A percentile compares a stretch with the other conserved stretches of the same genome.
Evolutionary conservation across 2,113 vertebrate genomes (phyloP).

Genomic region (Cyanoderma ruficeps): DNA sequence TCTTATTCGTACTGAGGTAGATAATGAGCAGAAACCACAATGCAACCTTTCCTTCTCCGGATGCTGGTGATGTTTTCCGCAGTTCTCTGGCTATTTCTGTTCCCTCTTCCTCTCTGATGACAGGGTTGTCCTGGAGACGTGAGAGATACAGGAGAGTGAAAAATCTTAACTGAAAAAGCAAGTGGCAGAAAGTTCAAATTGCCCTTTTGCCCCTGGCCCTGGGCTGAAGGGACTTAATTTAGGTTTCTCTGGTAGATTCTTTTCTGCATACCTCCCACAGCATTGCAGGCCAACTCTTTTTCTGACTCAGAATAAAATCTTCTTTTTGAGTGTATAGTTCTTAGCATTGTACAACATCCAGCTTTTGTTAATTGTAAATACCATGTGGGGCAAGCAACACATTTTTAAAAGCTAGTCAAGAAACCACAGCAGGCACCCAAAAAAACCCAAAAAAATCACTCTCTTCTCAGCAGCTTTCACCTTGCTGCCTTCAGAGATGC

Average conservation of each 20-base stretch:
- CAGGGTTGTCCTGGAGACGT: not conserved
- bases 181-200: not conserved
- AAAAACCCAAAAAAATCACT: not conserved
- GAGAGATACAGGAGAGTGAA: not conserved
- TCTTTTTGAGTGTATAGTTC: slow-evolving; percentile 4
- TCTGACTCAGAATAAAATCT: slow-evolving; percentile 52
- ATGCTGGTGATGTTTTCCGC: not conserved
- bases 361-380: not conserved
- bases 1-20: not conserved
- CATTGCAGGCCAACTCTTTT: not conserved
- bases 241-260: not conserved
- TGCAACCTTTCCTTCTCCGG: not conserved
- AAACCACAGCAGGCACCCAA: not conserved
- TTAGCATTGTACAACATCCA: not conserved
- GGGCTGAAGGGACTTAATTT: not conserved
- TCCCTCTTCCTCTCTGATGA: not conserved
- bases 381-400: not conserved
- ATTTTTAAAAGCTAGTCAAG: not conserved
- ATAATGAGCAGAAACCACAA: not conserved
- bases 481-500: slow-evolving; percentile 20
- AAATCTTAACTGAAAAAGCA: not conserved
- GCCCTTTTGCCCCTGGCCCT: not conserved
- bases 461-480: slow-evolving; percentile 47
- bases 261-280: not conserved
- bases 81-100: not conserved